Base-by-base conservation (phyloP, 2,113 vertebrate species). In the Heliornis fulica region DNA sequence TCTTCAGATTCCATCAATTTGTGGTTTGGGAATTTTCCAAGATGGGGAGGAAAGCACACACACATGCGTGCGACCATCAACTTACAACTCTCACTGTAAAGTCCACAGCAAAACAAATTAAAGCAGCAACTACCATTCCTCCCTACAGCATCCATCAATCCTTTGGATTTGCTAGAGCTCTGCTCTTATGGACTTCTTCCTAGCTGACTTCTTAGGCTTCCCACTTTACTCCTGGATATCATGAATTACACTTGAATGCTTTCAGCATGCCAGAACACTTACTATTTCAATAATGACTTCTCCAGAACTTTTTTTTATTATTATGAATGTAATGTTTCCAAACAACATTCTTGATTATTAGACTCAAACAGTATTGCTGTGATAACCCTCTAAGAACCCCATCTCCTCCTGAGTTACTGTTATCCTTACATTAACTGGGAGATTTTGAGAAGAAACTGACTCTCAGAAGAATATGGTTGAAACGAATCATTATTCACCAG, bases 271-370 rank as follows among this genome's bases (percentile, higher is more conserved):
- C 94, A 93, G 65, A 81, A 92, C 60, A 97, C 93, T 93, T 96
- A 94, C 83, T 96, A 94, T 92, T 97, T 95, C 86, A 96, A 92
- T 93, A 96, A 96, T 94, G 94, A 93, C 85, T 95, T 96, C 85
- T 96, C 88, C 96, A 96, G 94, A 89, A 84, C 65, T 41, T 68
- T 72, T 89, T 76, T 76, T 85, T 93, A 72, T 86, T 74, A 76
- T 90, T 95, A 92, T 75, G 38, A 86, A 96, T 68, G 88, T 94
- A 91, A 90, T 86, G 64, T 92, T 94, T 96, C 96, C 96, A 97
- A 95, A 97, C 95, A 96, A 93, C 90, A 96, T 80, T 96, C 89
- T 89, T 75, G 78, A 91, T 93, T 74, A 81, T 53, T 86, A 80
- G 68, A 94, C 90, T 96, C 76, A 77, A 95, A 92, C 43, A 78